These are phyloP conservation scores for Eupithecia abbreviata DNA, from an alignment of 2,888 invertebrate species.

Conservation along the genomic window DNA sequence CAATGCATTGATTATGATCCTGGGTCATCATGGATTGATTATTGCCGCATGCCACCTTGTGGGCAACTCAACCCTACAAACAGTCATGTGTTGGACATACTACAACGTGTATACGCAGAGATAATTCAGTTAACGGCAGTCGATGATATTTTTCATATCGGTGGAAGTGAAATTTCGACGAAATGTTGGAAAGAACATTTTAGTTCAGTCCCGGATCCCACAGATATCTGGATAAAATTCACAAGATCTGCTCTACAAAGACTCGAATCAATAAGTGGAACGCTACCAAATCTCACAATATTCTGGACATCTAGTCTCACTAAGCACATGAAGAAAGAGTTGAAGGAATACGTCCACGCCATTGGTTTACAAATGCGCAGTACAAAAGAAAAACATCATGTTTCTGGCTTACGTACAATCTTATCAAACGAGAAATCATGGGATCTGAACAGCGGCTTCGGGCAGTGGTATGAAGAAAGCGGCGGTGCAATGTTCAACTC, in stretches of 20 bases:
- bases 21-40: constrained; percentile 87
- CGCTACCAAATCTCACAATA: constrained; percentile 61
- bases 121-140: constrained; percentile 89
- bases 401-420: constrained; percentile 87
- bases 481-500: constrained; percentile 91
- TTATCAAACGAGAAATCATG: constrained; percentile 92
- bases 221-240: constrained; percentile 89
- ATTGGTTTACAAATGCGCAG: constrained; percentile 82
- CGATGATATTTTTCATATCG: constrained; percentile 90
- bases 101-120: constrained; percentile 89
- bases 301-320: constrained; percentile 63
- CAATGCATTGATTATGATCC: constrained; percentile 88
- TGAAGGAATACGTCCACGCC: constrained; percentile 54
- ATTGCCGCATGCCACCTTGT: constrained; percentile 91
- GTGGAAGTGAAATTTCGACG: constrained; percentile 89
- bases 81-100: constrained; percentile 86
- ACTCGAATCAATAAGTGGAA: constrained; percentile 81
- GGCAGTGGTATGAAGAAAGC: constrained; percentile 90
- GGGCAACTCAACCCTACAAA: constrained; percentile 91
- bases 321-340: constrained; percentile 58
- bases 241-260: constrained; percentile 84
- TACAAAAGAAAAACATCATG: constrained; percentile 80
- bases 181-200: constrained; percentile 88
- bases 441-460: constrained; percentile 93
- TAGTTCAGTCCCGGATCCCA: constrained; percentile 84